A percentile compares a stretch with the other conserved stretches of the same genome.
These are phyloP conservation scores for Bombus consobrinus DNA, from an alignment of 1,140 invertebrate genomes.

Conservation along the genomic window DNA sequence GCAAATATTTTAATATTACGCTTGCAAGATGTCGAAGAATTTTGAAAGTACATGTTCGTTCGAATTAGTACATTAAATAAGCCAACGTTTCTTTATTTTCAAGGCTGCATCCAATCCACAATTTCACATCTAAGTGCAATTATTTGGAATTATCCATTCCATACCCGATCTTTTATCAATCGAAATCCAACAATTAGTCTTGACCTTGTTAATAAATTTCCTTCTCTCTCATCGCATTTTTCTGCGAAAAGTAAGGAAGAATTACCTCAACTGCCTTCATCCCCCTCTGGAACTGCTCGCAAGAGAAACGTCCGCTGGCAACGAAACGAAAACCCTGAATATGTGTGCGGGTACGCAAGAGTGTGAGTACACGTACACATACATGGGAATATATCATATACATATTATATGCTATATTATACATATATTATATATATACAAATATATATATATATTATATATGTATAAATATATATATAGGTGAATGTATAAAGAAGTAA, in stretches of 20 bases:
- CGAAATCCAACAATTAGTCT: background rate
- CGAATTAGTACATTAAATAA: too few species aligned
- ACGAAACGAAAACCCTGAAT: constrained; percentile 21
- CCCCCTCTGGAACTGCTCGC: constrained; percentile 1
- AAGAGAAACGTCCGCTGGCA: constrained; percentile 20
- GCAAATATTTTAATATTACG: too few species aligned
- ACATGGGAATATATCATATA: constrained; percentile 45
- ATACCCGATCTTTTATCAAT: background rate
- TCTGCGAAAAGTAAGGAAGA: background rate
- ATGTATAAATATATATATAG: constrained; percentile 41
- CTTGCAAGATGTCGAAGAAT: too few species aligned
- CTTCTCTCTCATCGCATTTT: background rate
- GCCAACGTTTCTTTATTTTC: too few species aligned
- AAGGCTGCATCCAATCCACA: too few species aligned
- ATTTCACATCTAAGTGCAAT: too few species aligned
- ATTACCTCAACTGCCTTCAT: background rate
- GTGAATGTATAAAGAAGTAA: constrained; percentile 68
- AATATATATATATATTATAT: constrained; percentile 1
- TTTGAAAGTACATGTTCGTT: too few species aligned
- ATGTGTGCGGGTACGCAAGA: constrained; percentile 29
- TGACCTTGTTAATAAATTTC: background rate
- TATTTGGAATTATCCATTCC: too few species aligned
- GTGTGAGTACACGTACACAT: constrained; percentile 27
- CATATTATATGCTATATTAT: constrained; percentile 40
- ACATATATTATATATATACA: constrained; percentile 41